Conservation (phyloP, 1,140 invertebrate species). For the Eumaeus atala region DNA sequence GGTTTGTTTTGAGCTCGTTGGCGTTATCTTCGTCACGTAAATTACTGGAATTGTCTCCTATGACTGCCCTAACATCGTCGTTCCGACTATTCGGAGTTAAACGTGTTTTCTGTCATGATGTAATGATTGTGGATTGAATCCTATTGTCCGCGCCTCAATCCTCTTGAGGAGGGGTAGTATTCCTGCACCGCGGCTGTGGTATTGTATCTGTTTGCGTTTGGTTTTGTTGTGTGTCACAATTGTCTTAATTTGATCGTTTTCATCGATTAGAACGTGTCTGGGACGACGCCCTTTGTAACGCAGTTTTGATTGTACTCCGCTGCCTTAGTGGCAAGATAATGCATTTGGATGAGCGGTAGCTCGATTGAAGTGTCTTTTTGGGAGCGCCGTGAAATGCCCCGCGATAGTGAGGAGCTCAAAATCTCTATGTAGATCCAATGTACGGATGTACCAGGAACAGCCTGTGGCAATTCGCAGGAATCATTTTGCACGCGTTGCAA, state of each 20-base stretch:
- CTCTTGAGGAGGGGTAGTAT: neutral
- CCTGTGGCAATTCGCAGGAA: too few relatives aligned
- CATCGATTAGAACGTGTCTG: slow-evolving; percentile 4
- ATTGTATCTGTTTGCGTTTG: slow-evolving; percentile 6
- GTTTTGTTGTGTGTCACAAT: neutral
- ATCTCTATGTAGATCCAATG: too few relatives aligned
- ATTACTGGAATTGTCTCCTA: neutral
- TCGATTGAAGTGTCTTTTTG: neutral
- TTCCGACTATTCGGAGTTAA: slow-evolving; percentile 11
- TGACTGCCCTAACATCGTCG: neutral
- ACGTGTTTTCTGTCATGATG: slow-evolving; percentile 8
- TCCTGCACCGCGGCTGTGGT: slow-evolving; percentile 9
- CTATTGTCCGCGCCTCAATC: too few relatives aligned
- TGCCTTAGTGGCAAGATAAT: neutral
- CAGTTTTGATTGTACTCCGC: too few relatives aligned
- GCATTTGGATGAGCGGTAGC: neutral
- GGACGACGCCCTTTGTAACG: neutral
- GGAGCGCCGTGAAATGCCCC: neutral
- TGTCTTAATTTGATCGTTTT: neutral
- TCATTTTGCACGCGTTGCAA: too few relatives aligned
- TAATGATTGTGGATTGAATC: neutral
- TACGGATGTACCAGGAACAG: too few relatives aligned
- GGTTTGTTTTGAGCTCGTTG: slow-evolving; percentile 8
- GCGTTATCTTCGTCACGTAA: too few relatives aligned
- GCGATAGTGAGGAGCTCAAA: too few relatives aligned